Base-by-base conservation (phyloP, 1,140 invertebrate genomes). In the Zeugodacus cucurbitae region DNA sequence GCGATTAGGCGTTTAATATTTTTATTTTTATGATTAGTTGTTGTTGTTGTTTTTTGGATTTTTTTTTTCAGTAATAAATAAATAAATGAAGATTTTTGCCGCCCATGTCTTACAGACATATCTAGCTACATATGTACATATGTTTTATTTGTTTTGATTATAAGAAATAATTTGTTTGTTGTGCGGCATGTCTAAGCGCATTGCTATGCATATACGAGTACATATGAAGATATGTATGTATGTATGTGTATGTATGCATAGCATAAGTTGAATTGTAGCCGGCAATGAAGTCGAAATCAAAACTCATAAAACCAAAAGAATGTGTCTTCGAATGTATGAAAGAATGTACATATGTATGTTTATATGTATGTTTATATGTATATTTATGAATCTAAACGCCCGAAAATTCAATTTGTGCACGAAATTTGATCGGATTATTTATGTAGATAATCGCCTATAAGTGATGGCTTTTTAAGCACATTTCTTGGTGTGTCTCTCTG, bases 401-500 rank as follows among this genome's bases (percentile, higher is more conserved):
- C 41, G 41, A 82, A 82, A 82, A 48, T 82, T 82, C 74, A 82
- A 82, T 82, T 82, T 82, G 74, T 82, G 74, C 41, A 82, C 74
- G 74, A 82, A 82, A 82, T 82, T 82, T 82, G 74, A 82, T 82
- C 74, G 74, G 74, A 82, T 82, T 82, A 82, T 82, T 82, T 82
- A 48, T 82, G 74, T 82, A 82, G 74, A 82, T 82, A 82, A 82
- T 82, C 74, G 74, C 41, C 74, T 82, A 82, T 82, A 82, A 82
- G 74, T 82, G 74, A 82, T 82, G 74, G 74, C 74, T 82, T 82
- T 82, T 82, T 82, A 82, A 82, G 74, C 74, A 82, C 10, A 82
- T 48, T 54, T 48, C 74, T 48, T 1, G 0, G 41, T 54, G 26
- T 82, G 3, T 70, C 11, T 34, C 7, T 67, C 10, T 34, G 7